Base-by-base conservation (phyloP, 2,113 vertebrate genomes). In the Pelusios castaneus region DNA sequence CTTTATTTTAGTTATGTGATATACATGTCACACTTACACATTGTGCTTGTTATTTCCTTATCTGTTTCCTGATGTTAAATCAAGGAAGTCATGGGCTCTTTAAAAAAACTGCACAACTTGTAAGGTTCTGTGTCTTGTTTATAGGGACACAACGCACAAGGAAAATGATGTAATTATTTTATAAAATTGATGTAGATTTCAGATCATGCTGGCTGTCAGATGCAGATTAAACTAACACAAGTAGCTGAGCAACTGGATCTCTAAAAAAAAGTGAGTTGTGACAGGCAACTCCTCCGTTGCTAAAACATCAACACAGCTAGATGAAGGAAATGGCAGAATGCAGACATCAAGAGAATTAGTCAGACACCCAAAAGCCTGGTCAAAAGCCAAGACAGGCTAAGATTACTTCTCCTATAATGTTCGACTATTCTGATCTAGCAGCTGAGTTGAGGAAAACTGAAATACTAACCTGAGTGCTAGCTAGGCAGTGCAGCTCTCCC, bases 401-500 rank as follows among this genome's bases (percentile, higher is more conserved):
- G 80, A 82, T 49, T 60, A 63, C 92, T 93, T 60, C 91, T 93
- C 82, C 84, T 89, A 86, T 34, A 91, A 75, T 38, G 78, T 77
- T 58, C 22, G 56, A 80, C 27, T 67, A 45, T 93, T 90, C 70
- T 49, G 34, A 82, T 89, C 60, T 43, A 93, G 92, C 63, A 93
- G 87, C 84, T 88, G 86, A 93, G 85, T 81, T 89, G 86, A 88
- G 91, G 87, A 49, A 95, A 92, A 92, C 94, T 4, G 58, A 96
- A 58, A 63, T 92, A 84, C 85, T 89, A 96, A 82, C 29, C 41
- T 8, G 34, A 90, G 22, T 84, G 58, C 58, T 80, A 82, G 58
- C 58, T 80, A 82, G 54, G 83, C 94, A 90, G 84, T 4, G 51
- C 8, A 1, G 1, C 12, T 58, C 81, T 84, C 17, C 27, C 85